Base-by-base conservation (phyloP, 2,797 vertebrate genomes). In the Rousettus madagascariensis region DNA sequence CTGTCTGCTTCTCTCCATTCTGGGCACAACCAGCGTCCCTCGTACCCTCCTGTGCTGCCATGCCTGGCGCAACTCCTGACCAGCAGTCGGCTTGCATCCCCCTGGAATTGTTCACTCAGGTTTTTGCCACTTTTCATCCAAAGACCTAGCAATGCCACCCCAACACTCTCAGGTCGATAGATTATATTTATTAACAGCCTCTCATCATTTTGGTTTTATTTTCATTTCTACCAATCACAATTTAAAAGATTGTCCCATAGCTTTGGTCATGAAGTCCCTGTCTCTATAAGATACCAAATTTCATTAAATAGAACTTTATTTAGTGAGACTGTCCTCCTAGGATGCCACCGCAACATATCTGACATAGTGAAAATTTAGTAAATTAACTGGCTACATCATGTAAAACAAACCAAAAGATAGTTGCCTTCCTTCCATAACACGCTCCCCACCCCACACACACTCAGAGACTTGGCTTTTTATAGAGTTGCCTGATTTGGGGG, bases 81-180 rank as follows among this genome's bases (percentile, higher is more conserved):
- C 6, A 9, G 0, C 12, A 3, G 0, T 8, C 7, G 11, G 17
- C 0, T 26, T 8, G 0, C 6, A 11, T 12, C 22, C 38, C 49
- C 36, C 26, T 20, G 24, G 36, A 74, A 51, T 3, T 63, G 3
- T 30, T 36, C 22, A 10, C 26, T 53, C 30, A 11, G 19, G 53
- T 12, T 55, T 63, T 57, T 24, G 6, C 49, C 22, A 43, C 8
- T 11, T 79, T 66, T 36, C 12, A 61, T 57, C 19, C 38, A 63
- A 71, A 46, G 6, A 55, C 12, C 22, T 38, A 49, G 28, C 84
- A 82, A 69, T 46, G 74, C 15, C 24, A 2, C 49, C 30, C 3
- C 30, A 71, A 26, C 26, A 22, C 57, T 86, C 24, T 78, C 63
- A 16, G 8, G 4, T 80, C 22, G 28, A 30, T 72, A 6, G 13